Percentiles rank a stretch among this genome's conserved stretches.
phyloP scores from a whole-genome alignment of 2,888 invertebrate species.

The Lepas anatifera region DNA sequence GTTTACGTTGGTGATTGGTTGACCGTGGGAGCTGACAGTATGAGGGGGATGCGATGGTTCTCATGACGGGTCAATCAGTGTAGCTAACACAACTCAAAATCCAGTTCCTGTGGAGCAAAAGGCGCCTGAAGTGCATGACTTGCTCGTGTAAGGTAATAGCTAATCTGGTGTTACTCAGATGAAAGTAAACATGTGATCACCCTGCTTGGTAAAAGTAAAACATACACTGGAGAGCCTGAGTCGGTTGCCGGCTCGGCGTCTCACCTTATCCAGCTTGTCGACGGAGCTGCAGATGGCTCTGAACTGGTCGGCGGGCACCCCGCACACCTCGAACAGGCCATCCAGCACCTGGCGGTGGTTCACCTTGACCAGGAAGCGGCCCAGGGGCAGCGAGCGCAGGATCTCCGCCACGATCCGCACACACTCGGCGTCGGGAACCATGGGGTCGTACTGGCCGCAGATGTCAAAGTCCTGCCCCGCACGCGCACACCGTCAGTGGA shows the following conservation, averaged over 20 bases:
- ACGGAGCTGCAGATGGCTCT: slow-evolving; percentile 90
- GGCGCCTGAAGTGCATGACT: too few species aligned
- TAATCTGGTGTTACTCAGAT: too few species aligned
- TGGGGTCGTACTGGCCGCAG: slow-evolving; percentile 86
- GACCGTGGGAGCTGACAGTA: too few species aligned
- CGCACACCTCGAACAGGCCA: slow-evolving; percentile 94
- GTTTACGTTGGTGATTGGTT: too few species aligned
- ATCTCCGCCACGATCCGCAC: slow-evolving; percentile 90
- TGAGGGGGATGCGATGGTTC: too few species aligned
- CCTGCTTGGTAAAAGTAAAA: too few species aligned
- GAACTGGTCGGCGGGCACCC: slow-evolving; percentile 80
- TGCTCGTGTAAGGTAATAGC: too few species aligned
- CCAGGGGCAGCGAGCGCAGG: slow-evolving; percentile 64
- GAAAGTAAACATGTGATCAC: too few species aligned
- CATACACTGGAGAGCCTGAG: too few species aligned
- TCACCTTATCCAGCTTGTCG: slow-evolving; percentile 94
- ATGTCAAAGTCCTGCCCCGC: slow-evolving; percentile 91
- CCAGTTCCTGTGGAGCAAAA: too few species aligned
- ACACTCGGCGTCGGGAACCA: slow-evolving; percentile 97
- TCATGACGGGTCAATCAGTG: too few species aligned
- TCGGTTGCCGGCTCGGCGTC: neutral
- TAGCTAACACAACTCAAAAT: too few species aligned
- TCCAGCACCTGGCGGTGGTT: slow-evolving; percentile 90
- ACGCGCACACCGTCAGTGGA: neutral
- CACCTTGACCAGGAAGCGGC: slow-evolving; percentile 78